Percentiles rank a stretch among this genome's conserved stretches.
phyloP scores from a whole-genome alignment of 2,888 invertebrate genomes.

The Erynnis tages region DNA sequence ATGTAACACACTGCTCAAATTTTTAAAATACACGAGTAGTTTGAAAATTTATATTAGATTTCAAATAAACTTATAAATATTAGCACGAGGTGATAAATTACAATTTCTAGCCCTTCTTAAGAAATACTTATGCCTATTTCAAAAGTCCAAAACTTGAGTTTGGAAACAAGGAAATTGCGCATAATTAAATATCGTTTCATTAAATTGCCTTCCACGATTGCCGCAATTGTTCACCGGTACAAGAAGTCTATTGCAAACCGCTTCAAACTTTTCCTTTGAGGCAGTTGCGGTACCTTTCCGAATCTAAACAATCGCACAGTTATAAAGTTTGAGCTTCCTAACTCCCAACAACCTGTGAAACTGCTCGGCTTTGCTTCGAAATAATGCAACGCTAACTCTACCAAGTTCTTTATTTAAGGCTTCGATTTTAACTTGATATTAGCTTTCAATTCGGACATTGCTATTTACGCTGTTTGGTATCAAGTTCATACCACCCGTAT shows the following conservation, averaged over 20 bases:
- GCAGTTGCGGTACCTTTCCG: slow-evolving; percentile 43
- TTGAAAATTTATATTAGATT: too few species aligned
- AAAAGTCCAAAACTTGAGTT: background rate
- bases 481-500: too few species aligned
- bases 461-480: background rate
- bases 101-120: too few species aligned
- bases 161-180: background rate
- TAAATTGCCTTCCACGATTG: slow-evolving; percentile 42
- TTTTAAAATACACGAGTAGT: too few species aligned
- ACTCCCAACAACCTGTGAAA: slow-evolving; percentile 44
- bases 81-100: too few species aligned
- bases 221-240: slow-evolving; percentile 44
- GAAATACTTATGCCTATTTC: too few species aligned
- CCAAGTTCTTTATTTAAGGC: slow-evolving; percentile 9
- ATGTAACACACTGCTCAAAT: too few species aligned
- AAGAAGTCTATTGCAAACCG: slow-evolving; percentile 56
- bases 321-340: slow-evolving; percentile 47
- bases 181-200: slow-evolving; percentile 28
- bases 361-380: slow-evolving; percentile 44
- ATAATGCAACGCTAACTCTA: slow-evolving; percentile 20
- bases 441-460: background rate
- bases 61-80: too few species aligned
- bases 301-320: slow-evolving; percentile 56
- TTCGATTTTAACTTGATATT: background rate
- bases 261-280: slow-evolving; percentile 69